phyloP scores from a whole-genome alignment of 2,797 vertebrate genomes.

The Danio kyathit region DNA sequence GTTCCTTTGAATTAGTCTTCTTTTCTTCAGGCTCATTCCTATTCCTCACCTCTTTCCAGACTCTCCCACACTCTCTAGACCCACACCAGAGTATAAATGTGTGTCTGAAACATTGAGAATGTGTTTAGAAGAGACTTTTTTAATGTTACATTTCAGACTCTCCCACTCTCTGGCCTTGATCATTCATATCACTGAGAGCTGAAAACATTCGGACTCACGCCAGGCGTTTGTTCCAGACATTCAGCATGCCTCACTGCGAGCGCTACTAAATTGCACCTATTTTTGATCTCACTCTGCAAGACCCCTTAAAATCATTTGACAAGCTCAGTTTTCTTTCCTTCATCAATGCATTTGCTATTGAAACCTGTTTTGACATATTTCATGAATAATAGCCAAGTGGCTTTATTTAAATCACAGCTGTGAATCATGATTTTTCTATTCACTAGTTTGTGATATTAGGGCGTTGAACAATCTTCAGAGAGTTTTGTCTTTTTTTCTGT shows the following conservation, averaged over 20 bases:
- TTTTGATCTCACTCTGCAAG: neutral
- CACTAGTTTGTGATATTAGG: neutral
- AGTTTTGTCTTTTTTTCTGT: neutral
- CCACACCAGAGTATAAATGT: constrained; percentile 33
- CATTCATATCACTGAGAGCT: neutral
- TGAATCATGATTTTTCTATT: neutral
- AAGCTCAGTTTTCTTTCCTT: neutral
- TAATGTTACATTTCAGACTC: constrained; percentile 32
- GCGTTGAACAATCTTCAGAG: neutral
- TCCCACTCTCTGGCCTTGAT: constrained; percentile 31
- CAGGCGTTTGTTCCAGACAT: neutral
- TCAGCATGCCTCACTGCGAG: neutral
- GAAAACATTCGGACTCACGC: neutral
- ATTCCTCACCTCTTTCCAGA: constrained; percentile 31
- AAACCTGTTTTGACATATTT: neutral
- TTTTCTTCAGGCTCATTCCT: constrained; percentile 36
- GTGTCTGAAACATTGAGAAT: constrained; percentile 24
- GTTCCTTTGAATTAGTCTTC: no score
- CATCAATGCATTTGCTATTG: neutral
- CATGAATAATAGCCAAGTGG: neutral
- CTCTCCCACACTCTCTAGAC: constrained; percentile 18
- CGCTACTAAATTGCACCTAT: no score
- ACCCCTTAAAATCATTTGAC: neutral
- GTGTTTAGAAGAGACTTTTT: constrained; percentile 12
- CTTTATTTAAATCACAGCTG: neutral